Evolutionary conservation across 2,888 invertebrate genomes (phyloP).

Genomic region (Scaptomyza polygonia): DNA sequence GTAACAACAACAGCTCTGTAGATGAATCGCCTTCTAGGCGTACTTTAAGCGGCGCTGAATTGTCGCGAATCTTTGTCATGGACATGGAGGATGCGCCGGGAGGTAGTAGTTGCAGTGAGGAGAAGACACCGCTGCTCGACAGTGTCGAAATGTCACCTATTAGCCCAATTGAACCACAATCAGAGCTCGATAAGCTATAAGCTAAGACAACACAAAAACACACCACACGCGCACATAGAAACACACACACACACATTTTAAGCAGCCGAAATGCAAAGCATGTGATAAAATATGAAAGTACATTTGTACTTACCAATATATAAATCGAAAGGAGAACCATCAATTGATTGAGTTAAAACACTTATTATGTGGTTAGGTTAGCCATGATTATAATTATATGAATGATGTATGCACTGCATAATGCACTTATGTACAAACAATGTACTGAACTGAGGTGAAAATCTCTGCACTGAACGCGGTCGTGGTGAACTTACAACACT

Average conservation of each 20-base stretch:
- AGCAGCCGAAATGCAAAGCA: conserved; percentile 70
- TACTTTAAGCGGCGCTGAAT: conserved; percentile 77
- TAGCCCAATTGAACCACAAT: conserved; percentile 82
- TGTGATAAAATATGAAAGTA: conserved; percentile 68
- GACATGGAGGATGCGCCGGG: conserved; percentile 79
- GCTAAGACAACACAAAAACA: conserved; percentile 7
- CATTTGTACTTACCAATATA: conserved; percentile 28
- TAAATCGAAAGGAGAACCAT: conserved; percentile 44
- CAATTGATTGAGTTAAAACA: conserved; percentile 50
- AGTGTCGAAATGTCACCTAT: conserved; percentile 84
- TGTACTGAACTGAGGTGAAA: background rate
- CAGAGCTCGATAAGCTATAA: conserved; percentile 73
- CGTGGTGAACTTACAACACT: too few relatives aligned
- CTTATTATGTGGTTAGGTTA: conserved; percentile 22
- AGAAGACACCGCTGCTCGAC: conserved; percentile 84
- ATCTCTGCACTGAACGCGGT: conserved; percentile 3
- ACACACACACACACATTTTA: conserved; percentile 47
- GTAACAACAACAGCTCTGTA: conserved; percentile 76
- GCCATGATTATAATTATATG: conserved; percentile 4
- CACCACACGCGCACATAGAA: conserved; percentile 11
- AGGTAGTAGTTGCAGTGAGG: conserved; percentile 82
- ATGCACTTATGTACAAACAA: background rate
- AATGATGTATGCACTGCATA: too few relatives aligned
- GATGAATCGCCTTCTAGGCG: conserved; percentile 82
- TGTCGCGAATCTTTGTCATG: conserved; percentile 80